Evolutionary conservation across 2,888 invertebrate genomes (phyloP), one percentile per base, ranked within the genome.

Genomic region (Pseudococcus longispinus): DNA sequence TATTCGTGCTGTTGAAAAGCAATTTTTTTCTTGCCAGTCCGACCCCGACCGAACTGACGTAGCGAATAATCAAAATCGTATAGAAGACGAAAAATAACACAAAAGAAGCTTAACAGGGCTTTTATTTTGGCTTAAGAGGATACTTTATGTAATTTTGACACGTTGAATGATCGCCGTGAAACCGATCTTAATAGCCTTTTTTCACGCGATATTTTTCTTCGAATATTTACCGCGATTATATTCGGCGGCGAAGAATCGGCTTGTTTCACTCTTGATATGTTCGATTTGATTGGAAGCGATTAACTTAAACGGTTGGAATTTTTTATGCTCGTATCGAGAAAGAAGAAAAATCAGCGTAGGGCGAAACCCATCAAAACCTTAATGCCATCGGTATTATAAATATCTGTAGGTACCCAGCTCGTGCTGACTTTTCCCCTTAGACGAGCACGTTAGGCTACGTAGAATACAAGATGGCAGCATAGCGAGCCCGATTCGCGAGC

Each of bases 71-170:
- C n/a, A 80, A 5, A 37, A 80, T 42, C 77, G 77, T 80, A 37
- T 80, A 29, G 20, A 42, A 42, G 77, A 80, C 77, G 77, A 80
- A 80, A 80, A 80, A 80, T 80, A 80, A 80, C 77, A 80, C 77
- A 80, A 80, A 42, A 42, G 77, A 42, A 80, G 77, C 77, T 80
- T 80, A 80, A 80, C 77, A 80, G 77, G 20, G 37, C 42, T 80
- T 80, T 80, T 42, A 42, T 80, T 80, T 42, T 26, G 42, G 37
- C 42, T 80, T 42, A 80, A 80, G 42, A 80, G 77, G 77, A 80
- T 80, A 42, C 77, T 80, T 80, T 80, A 20, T 80, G 77, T 80
- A 80, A 80, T 80, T 80, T 80, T 80, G 77, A 80, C 77, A 80
- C 42, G 77, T 80, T 80, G 77, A 80, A 42, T 80, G 77, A 80